A percentile compares a stretch with the other conserved stretches of the same genome.
Evolutionary conservation across 2,888 invertebrate species (phyloP).

Genomic region (Meta bourneti): DNA sequence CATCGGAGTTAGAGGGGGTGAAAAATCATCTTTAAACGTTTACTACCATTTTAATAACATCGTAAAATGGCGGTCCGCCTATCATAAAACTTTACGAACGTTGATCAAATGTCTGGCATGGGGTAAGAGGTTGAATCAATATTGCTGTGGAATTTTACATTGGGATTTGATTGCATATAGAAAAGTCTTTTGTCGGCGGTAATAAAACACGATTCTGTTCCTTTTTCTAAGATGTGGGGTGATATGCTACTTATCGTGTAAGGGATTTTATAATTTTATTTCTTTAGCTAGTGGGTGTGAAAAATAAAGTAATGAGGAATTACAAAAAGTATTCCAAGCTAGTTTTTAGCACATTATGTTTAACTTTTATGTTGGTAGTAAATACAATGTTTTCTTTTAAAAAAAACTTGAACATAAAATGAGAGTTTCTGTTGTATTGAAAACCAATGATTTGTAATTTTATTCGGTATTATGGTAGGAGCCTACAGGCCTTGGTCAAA

Average conservation of each 20-base stretch:
- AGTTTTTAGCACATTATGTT: no score
- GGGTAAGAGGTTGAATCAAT: conserved; percentile 34
- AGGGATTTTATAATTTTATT: background rate
- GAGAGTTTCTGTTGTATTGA: no score
- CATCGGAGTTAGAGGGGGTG: conserved; percentile 8
- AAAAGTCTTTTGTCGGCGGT: background rate
- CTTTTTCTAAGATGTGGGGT: background rate
- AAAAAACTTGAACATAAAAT: no score
- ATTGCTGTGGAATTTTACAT: conserved; percentile 15
- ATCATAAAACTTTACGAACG: conserved; percentile 63
- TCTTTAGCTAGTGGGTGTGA: background rate
- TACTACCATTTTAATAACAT: conserved; percentile 60
- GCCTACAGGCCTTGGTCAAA: no score
- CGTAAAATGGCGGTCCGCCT: conserved; percentile 37
- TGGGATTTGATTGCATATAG: background rate
- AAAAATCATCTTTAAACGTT: conserved; percentile 68
- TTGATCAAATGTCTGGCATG: conserved; percentile 36
- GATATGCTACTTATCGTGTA: background rate
- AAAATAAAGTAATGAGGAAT: background rate
- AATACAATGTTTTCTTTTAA: no score
- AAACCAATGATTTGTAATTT: no score
- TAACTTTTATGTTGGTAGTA: no score
- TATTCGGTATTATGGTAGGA: no score
- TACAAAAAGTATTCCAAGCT: no score
- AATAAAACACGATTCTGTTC: background rate